Base-by-base conservation (phyloP, 1,140 invertebrate species). In the Ditylenchus dipsaci region DNA sequence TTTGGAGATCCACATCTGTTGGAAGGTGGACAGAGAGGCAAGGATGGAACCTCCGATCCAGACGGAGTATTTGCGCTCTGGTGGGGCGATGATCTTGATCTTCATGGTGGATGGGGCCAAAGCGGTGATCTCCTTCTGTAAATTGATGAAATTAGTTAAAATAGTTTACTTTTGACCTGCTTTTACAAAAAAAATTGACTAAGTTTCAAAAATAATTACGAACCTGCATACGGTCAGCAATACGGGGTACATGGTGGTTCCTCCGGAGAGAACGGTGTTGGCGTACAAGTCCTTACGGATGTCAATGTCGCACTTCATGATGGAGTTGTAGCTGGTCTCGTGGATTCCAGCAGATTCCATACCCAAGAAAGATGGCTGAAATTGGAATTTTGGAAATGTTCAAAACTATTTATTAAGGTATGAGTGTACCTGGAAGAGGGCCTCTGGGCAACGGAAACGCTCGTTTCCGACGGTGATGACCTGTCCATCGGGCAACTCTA, bases 371-470 rank as follows among this genome's bases (percentile, higher is more conserved):
- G 82, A 78, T n/a, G 83, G 83, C 85, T 94, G 91, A 90, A 95
- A 95, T 68, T 95, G 19, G 8, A 61, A 21, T 26, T 30, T 53
- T 83, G 68, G 65, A 84, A 83, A 23, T 27, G 53, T 33, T 62
- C 42, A 19, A 19, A 23, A 15, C 68, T 9, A 71, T 57, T n/a
- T 23, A 27, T 5, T 5, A 38, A 38, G 3, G 3, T 5, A 23
- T 42, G 11, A 38, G n/a, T 30, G 91, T 74, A 92, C 91, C 85
- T 94, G 92, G 90, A 95, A 95, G 69, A 96, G 88, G 74, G 92
- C 92, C 84, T 95, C 93, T 45, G 93, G 93, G 86, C 91, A 96
- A 87, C 93, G 90, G 91, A 97, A 95, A 83, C 93, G 88, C 85
- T 95, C 92, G 85, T 93, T 94, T 76, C 92, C 92, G 82, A 93